Evolutionary conservation across 2,797 vertebrate genomes (phyloP).

Genomic region (Lophura swinhoii): DNA sequence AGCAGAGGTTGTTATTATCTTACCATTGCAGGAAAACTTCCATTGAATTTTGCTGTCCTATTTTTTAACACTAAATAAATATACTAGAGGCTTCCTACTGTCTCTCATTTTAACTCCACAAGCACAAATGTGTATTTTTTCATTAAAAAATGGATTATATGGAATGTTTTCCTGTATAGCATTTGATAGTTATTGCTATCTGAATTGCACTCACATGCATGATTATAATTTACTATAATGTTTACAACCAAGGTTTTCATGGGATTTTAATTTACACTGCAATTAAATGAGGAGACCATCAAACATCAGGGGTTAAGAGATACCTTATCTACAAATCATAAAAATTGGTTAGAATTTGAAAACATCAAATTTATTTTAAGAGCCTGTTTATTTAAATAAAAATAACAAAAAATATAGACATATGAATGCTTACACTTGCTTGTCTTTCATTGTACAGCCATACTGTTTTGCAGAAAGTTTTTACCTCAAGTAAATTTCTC

Average conservation of each 20-base stretch:
- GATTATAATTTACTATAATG: conserved; percentile 74
- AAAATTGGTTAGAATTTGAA: conserved; percentile 60
- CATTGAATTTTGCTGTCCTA: conserved; percentile 38
- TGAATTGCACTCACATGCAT: conserved; percentile 69
- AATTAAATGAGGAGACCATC: conserved; percentile 59
- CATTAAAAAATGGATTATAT: conserved; percentile 42
- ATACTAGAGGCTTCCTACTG: conserved; percentile 8
- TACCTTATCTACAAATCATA: conserved; percentile 67
- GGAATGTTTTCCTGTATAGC: conserved; percentile 49
- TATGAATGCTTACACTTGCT: conserved; percentile 33
- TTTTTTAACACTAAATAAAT: conserved; percentile 21
- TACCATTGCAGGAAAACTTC: conserved; percentile 44
- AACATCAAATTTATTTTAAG: conserved; percentile 60
- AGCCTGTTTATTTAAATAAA: conserved; percentile 59
- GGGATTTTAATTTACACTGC: conserved; percentile 71
- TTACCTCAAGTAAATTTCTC: conserved; percentile 84
- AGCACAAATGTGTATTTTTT: conserved; percentile 44
- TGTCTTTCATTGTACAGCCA: conserved; percentile 36
- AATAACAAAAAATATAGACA: not conserved
- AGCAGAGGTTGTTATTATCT: conserved; percentile 55
- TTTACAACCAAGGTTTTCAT: conserved; percentile 69
- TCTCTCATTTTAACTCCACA: conserved; percentile 39
- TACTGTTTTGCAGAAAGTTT: conserved; percentile 81
- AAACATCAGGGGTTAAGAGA: conserved; percentile 53
- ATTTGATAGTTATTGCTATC: conserved; percentile 60